Base-by-base conservation (phyloP, 2,113 vertebrate species). In the Orthonyx spaldingii region DNA sequence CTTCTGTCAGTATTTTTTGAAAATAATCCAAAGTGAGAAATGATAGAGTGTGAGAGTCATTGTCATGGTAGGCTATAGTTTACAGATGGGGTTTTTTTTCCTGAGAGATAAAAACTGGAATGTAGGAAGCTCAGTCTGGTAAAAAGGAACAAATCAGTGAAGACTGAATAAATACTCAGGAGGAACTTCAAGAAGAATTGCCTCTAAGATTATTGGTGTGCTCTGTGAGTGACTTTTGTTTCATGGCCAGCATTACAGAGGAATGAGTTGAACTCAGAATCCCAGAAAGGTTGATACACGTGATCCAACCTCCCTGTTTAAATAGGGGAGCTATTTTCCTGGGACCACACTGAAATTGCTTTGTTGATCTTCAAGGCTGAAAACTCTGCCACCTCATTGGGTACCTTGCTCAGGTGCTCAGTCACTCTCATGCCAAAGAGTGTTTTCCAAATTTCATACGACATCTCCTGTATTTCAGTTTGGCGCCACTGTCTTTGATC, bases 311-410 rank as follows among this genome's bases (percentile, higher is more conserved):
- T 35, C 9, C 3, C 20, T 41, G 47, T n/a, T 61, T 47, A 63
- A 79, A 70, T 7, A 35, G 11, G 9, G 11, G 7, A 32, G 32
- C 30, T 70, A 13, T 55, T 87, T 63, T 46, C n/a, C n/a, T 24
- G 20, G n/a, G 20, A 17, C 47, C 13, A n/a, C 30, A 13, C 4
- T n/a, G 84, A 61, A 28, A 26, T 35, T 39, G 2, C 30, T 63
- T 30, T 55, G 23, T n/a, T 26, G 1, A 17, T 55, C n/a, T n/a
- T 47, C 11, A 47, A n/a, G 24, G 16, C 0, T 71, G 56, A 28
- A 35, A n/a, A 39, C 24, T 46, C 10, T 3, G 4, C 23, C 23
- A 30, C 3, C 8, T 46, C 19, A 33, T n/a, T 69, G 46, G 15
- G 18, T 66, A 27, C 18, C 33, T 69, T 87, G 24, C 20, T 55